Conservation (phyloP, 2,888 invertebrate species). For the Andrena marginata region DNA sequence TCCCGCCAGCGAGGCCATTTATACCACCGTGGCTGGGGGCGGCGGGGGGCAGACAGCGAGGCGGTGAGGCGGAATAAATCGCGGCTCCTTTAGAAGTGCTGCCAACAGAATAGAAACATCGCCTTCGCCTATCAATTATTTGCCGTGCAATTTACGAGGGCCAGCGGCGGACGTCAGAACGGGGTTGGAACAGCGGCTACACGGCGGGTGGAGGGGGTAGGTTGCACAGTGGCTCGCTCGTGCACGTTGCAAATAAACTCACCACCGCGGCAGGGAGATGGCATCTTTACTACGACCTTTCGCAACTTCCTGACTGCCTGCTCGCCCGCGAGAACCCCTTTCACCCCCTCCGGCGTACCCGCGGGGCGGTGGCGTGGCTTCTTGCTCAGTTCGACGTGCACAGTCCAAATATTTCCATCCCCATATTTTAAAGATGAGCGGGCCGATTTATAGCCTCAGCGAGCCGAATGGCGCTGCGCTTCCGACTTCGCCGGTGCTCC, state of each 20-base stretch:
- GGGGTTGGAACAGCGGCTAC: constrained; percentile 61
- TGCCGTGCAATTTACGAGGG: constrained; percentile 80
- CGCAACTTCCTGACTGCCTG: constrained; percentile 73
- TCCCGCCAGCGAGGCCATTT: constrained; percentile 74
- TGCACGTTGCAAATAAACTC: constrained; percentile 74
- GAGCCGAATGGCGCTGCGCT: constrained; percentile 44
- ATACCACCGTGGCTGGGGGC: too few relatives aligned
- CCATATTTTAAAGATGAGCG: constrained; percentile 84
- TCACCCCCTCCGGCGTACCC: constrained; percentile 11
- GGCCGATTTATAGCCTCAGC: constrained; percentile 78
- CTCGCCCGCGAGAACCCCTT: constrained; percentile 15
- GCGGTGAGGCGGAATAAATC: constrained; percentile 84
- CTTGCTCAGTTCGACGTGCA: constrained; percentile 72
- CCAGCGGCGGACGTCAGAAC: constrained; percentile 53
- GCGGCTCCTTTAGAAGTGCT: constrained; percentile 82
- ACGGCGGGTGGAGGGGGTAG: constrained; percentile 6
- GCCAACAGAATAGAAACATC: constrained; percentile 84
- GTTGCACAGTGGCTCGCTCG: constrained; percentile 44
- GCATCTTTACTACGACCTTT: constrained; percentile 81
- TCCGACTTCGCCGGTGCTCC: constrained; percentile 54
- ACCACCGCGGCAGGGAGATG: constrained; percentile 73
- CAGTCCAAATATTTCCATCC: constrained; percentile 82
- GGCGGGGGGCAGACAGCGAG: constrained; percentile 79
- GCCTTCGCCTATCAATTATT: constrained; percentile 84
- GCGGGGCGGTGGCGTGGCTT: constrained; percentile 34